phyloP scores from a whole-genome alignment of 1,140 invertebrate genomes.

The Drosophila parvula region DNA sequence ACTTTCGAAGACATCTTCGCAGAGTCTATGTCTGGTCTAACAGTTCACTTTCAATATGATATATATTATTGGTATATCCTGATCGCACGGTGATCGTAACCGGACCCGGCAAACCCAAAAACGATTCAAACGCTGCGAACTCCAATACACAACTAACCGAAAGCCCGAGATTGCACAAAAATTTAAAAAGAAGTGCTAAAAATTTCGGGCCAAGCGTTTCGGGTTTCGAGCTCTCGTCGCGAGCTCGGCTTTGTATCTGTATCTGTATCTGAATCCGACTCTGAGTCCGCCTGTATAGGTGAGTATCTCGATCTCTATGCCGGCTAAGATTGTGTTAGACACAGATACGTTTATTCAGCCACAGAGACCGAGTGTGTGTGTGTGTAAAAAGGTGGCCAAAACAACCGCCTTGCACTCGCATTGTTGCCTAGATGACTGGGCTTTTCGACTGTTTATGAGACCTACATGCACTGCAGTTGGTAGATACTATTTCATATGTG shows the following conservation, averaged over 20 bases:
- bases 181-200: constrained; percentile 84
- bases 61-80: constrained; percentile 11
- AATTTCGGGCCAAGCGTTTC: constrained; percentile 69
- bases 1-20: constrained; percentile 76
- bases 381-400: constrained; percentile 24
- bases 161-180: constrained; percentile 82
- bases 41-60: constrained; percentile 21
- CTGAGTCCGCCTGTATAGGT: constrained; percentile 35
- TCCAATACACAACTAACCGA: constrained; percentile 82
- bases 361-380: background rate
- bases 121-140: constrained; percentile 67
- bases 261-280: constrained; percentile 25
- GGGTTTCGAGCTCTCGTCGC: constrained; percentile 51
- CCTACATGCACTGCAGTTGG: constrained; percentile 45
- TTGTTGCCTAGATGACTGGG: constrained; percentile 65
- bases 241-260: constrained; percentile 58
- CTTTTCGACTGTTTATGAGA: constrained; percentile 32
- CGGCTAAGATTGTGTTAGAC: constrained; percentile 41
- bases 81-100: constrained; percentile 34
- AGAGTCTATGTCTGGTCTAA: constrained; percentile 4
- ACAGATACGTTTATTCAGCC: constrained; percentile 35
- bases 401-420: constrained; percentile 31
- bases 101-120: constrained; percentile 35
- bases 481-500: constrained; percentile 32
- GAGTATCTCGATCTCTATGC: constrained; percentile 51